These are phyloP conservation scores for Rhinoderma darwinii DNA, from an alignment of 2,113 vertebrate species.

Conservation along the genomic window DNA sequence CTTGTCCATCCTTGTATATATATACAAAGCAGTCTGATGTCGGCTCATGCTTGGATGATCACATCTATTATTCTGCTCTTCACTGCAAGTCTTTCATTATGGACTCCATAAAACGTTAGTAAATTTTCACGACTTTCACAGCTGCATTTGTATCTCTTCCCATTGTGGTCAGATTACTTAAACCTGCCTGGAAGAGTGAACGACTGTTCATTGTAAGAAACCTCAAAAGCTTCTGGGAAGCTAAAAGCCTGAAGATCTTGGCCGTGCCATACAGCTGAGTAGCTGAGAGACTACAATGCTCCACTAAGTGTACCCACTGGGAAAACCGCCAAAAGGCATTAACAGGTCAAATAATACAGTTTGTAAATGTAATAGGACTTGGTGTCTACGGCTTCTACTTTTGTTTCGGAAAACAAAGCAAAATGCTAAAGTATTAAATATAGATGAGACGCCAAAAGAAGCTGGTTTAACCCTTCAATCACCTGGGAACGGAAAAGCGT, in stretches of 20 bases:
- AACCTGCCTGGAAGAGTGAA: not conserved
- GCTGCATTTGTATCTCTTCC: not conserved
- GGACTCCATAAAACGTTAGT: not conserved
- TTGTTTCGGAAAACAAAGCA: constrained; percentile 2
- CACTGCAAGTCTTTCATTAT: not conserved
- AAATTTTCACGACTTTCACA: not conserved
- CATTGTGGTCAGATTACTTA: not conserved
- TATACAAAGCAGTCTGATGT: no score
- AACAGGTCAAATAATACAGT: constrained; percentile 31
- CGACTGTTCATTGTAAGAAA: not conserved
- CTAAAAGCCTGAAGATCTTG: not conserved
- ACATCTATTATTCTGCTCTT: not conserved
- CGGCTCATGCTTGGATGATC: not conserved
- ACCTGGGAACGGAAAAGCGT: not conserved
- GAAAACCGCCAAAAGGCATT: constrained; percentile 25
- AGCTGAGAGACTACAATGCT: not conserved
- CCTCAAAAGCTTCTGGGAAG: constrained; percentile 46
- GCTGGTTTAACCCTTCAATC: not conserved
- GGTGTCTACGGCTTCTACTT: not conserved
- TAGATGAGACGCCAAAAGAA: not conserved
- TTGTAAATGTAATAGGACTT: constrained; percentile 18
- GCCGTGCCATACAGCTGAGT: not conserved
- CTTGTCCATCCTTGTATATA: no score
- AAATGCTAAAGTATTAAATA: constrained; percentile 2
- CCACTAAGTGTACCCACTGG: not conserved